Base-by-base conservation (phyloP, 2,113 vertebrate genomes). In the Phylloscopus trochiloides region DNA sequence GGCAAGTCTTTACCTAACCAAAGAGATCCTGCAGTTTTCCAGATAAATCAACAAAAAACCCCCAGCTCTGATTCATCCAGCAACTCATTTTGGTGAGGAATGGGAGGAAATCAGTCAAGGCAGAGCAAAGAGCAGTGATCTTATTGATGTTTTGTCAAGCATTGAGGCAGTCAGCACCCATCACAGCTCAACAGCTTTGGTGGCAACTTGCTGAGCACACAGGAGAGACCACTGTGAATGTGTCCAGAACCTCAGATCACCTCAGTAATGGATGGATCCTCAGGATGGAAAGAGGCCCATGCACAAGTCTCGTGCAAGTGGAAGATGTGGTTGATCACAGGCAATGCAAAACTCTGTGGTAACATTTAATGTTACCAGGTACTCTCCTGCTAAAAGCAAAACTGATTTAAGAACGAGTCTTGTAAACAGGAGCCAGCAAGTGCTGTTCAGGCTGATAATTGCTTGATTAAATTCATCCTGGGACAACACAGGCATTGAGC, bases 161-260 rank as follows among this genome's bases (percentile, higher is more conserved):
- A 45, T 1, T 0, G 1, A 65, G 58, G 31, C 6, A 9, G 26
- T 9, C 9, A 13, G 50, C 38, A 38, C 12, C 38, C 42, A 14
- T 19, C 42, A 45, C 26, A 47, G 6, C 4, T 40, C 63, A 66
- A 40, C 32, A 77, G 28, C 17, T 54, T 55, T 40, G 0, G 0
- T 45, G 75, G 31, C 48, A 50, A 21, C 17, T 45, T 63, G 21
- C 13, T 47, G 77, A 43, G 12, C 24, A 2, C 18, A 24, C 17
- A 45, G 74, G 28, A 75, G n/a, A 82, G 36, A 18, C 61, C 40
- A 40, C 19, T 14, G 51, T 0, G 8, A 71, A 59, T 51, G 12
- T 11, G 5, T 3, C 59, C 51, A 29, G 45, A 38, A 36, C 24
- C 34, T 61, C 32, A 18, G 40, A 42, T 26, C 54, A 36, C 14